Base-by-base conservation (phyloP, 1,140 invertebrate genomes). In the Chlorops oryzae region DNA sequence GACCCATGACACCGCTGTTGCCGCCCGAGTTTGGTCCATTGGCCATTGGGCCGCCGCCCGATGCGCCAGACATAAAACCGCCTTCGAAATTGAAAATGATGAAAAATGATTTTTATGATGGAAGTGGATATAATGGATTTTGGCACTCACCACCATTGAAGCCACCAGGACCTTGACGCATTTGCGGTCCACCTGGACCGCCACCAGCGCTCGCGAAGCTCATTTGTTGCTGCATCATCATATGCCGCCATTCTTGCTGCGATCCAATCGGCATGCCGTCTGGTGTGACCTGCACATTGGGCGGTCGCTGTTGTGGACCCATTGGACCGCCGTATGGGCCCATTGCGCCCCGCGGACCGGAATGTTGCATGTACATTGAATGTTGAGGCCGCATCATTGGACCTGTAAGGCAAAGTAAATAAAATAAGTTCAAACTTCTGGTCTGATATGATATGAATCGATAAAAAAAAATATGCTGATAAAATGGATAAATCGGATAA, bases 171-270 rank as follows among this genome's bases (percentile, higher is more conserved):
- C 81, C 79, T 35, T 82, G 83, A 41, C 83, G 69, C 73, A 71
- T 71, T 13, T 61, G 61, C n/a, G 56, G 59, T 3, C 62, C 62
- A 0, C 58, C 59, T 18, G 60, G 62, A 75, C 78, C 50, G 21
- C 80, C 76, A 10, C 74, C 72, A 42, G 70, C 74, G 63, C 81
- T 80, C 58, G 73, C 74, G 50, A 72, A 72, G 39, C 64, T 75
- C 57, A 84, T 82, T 59, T 85, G 83, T 60, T 85, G 83, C 51
- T 82, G 79, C 73, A 85, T 83, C 75, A 87, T 78, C 58, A 87
- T 72, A 54, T 83, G 74, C 48, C 86, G 84, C 83, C 85, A 85
- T 59, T 85, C 85, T 70, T 77, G 73, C 78, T 76, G 74, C 65
- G 80, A 68, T 75, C 77, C 75, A 72, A 75, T 63, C 63, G 78